Percentiles rank a stretch among this genome's conserved stretches.
Evolutionary conservation across 2,888 invertebrate species (phyloP).

Genomic region (Papilio elwesi): DNA sequence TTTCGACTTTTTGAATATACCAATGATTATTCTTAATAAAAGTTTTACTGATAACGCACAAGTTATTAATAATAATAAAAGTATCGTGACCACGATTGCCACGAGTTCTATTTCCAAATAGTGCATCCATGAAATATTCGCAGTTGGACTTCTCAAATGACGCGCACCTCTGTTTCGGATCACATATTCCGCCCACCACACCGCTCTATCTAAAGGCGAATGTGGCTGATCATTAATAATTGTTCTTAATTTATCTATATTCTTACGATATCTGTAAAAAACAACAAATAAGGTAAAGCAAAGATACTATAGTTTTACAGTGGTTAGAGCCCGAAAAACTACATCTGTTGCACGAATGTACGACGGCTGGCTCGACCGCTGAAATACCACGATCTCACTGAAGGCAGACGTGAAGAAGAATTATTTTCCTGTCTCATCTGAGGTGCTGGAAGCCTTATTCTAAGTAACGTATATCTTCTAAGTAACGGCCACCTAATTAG

Average conservation of each 20-base stretch:
- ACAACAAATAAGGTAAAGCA: background rate
- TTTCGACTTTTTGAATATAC: background rate
- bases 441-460: too few relatives aligned
- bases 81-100: constrained; percentile 32
- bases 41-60: background rate
- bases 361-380: too few relatives aligned
- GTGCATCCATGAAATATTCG: constrained; percentile 51
- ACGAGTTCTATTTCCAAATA: constrained; percentile 51
- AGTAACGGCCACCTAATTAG: too few relatives aligned
- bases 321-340: background rate
- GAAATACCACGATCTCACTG: too few relatives aligned
- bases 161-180: constrained; percentile 62
- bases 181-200: constrained; percentile 77
- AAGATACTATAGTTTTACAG: too few relatives aligned
- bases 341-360: background rate
- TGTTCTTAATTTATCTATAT: constrained; percentile 50
- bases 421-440: too few relatives aligned
- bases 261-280: constrained; percentile 47
- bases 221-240: constrained; percentile 66
- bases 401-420: too few relatives aligned
- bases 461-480: too few relatives aligned
- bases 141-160: constrained; percentile 51
- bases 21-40: background rate
- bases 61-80: constrained; percentile 15
- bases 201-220: constrained; percentile 62